These are phyloP conservation scores for Smutsia gigantea DNA, from an alignment of 2,797 vertebrate species.

Conservation along the genomic window DNA sequence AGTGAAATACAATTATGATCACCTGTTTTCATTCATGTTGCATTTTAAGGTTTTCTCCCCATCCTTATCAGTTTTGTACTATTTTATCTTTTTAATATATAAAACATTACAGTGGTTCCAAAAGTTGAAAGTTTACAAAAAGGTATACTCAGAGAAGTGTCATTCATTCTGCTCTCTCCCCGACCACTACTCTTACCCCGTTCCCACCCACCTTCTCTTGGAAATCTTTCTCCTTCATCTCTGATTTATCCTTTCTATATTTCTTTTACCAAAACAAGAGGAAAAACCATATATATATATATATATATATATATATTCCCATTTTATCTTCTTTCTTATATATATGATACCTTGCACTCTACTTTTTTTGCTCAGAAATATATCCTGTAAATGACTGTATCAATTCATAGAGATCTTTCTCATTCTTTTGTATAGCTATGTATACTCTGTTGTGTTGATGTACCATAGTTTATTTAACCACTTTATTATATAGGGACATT, in stretches of 20 bases:
- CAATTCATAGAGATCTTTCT: background rate
- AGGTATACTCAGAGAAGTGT: background rate
- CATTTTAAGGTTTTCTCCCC: background rate
- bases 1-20: background rate
- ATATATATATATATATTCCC: background rate
- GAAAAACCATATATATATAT: background rate
- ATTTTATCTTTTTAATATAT: background rate
- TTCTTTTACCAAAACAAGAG: background rate
- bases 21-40: background rate
- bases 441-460: background rate
- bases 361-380: background rate
- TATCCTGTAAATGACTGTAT: background rate
- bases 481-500: background rate
- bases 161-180: background rate
- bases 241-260: background rate
- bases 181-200: background rate
- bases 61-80: background rate
- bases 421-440: background rate
- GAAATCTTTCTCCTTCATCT: background rate
- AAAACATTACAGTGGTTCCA: background rate
- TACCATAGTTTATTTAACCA: background rate
- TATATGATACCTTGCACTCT: background rate
- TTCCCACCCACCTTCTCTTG: background rate
- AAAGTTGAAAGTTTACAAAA: background rate
- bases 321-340: background rate